A percentile compares a stretch with the other conserved stretches of the same genome.
Conservation (phyloP, 2,113 vertebrate species). For the Equus quagga region DNA sequence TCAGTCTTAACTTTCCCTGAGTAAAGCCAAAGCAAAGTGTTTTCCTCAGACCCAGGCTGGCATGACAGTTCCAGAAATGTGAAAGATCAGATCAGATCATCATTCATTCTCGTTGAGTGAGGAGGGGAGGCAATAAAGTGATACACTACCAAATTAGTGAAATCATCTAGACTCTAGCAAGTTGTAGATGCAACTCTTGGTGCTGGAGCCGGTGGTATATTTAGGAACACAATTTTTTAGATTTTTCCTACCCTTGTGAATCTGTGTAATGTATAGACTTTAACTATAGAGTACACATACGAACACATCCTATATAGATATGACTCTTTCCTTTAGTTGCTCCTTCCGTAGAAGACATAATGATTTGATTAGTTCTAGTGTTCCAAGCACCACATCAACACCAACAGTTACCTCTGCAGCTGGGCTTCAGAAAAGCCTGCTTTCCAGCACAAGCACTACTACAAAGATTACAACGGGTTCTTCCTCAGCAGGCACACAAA, state of each 20-base stretch:
- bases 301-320: conserved; percentile 73
- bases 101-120: background rate
- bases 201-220: conserved; percentile 74
- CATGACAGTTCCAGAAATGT: conserved; percentile 1
- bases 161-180: conserved; percentile 66
- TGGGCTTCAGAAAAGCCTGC: conserved; percentile 93
- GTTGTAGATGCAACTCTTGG: conserved; percentile 79
- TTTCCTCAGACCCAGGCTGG: background rate
- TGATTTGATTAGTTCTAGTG: conserved; percentile 93
- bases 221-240: conserved; percentile 66
- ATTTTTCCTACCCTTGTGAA: conserved; percentile 37
- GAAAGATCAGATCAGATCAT: background rate
- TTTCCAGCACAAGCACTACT: conserved; percentile 92
- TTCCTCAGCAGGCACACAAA: conserved; percentile 92
- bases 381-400: conserved; percentile 92
- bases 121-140: conserved; percentile 27
- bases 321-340: conserved; percentile 89
- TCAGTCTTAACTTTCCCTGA: background rate
- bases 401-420: conserved; percentile 97
- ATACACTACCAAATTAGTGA: conserved; percentile 52
- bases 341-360: conserved; percentile 97
- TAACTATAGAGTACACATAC: conserved; percentile 60
- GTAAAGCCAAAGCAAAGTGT: conserved; percentile 7
- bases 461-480: conserved; percentile 89
- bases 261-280: conserved; percentile 59